phyloP scores from a whole-genome alignment of 2,113 vertebrate genomes.

The Chlorodrepanis virens region DNA sequence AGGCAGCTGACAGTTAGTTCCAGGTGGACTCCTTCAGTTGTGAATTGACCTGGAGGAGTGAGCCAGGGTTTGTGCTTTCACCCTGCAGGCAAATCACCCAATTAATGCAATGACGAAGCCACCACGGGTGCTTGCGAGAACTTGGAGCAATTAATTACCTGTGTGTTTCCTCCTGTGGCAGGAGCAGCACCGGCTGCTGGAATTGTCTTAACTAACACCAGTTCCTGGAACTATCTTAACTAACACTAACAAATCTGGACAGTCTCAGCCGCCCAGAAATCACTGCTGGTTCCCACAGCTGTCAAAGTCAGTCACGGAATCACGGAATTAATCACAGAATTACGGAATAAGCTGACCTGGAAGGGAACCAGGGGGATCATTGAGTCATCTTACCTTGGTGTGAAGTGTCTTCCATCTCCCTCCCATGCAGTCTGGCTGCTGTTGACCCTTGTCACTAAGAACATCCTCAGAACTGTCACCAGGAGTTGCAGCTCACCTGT shows the following conservation, averaged over 20 bases:
- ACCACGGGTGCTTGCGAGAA: neutral
- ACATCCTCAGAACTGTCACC: neutral
- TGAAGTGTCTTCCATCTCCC: neutral
- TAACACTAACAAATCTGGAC: neutral
- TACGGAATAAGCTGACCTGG: neutral
- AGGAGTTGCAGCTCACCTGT: neutral
- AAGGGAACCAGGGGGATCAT: neutral
- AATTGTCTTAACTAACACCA: neutral
- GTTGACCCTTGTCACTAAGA: neutral
- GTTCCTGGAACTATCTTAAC: neutral
- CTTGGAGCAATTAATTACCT: neutral
- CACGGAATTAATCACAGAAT: neutral
- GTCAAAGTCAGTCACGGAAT: neutral
- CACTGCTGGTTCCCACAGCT: neutral
- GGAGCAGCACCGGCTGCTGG: neutral
- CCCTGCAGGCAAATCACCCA: neutral
- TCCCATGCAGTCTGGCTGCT: neutral
- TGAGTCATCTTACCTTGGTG: neutral
- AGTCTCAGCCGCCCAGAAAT: neutral
- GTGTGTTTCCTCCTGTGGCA: neutral
- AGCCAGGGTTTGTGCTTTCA: neutral
- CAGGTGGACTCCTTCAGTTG: neutral
- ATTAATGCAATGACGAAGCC: neutral
- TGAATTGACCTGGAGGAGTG: neutral
- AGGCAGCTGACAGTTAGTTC: neutral